These are phyloP conservation scores for Furnarius figulus DNA, from an alignment of 2,113 vertebrate species.

Conservation along the genomic window DNA sequence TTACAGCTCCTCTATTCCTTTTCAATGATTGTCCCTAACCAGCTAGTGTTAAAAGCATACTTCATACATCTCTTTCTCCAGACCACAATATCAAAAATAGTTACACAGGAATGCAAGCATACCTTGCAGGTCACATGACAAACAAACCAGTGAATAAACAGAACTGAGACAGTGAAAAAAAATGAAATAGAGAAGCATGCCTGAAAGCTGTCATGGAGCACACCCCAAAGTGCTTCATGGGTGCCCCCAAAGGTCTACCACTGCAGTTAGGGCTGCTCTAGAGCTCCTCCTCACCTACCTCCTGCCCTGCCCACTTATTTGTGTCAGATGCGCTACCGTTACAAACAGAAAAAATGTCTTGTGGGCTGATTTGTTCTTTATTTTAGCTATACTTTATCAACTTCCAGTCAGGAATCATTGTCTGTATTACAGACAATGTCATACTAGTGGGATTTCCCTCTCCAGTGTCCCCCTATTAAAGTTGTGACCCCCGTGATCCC, in stretches of 20 bases:
- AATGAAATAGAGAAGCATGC: background rate
- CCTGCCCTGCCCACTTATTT: rapidly evolving
- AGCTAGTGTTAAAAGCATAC: background rate
- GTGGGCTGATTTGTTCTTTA: background rate
- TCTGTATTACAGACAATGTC: rapidly evolving
- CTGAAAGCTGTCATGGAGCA: background rate
- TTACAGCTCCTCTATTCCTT: background rate
- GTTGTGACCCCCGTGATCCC: background rate
- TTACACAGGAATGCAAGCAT: background rate
- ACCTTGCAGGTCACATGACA: background rate
- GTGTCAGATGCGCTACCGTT: background rate
- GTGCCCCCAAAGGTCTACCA: background rate
- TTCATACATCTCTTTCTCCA: background rate
- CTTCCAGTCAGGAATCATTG: background rate
- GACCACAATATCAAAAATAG: background rate
- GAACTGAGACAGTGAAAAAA: background rate
- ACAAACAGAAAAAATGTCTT: background rate
- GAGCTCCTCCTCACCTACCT: background rate
- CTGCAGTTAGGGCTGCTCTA: background rate
- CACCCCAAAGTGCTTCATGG: background rate
- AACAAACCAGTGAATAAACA: background rate
- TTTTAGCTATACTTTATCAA: background rate
- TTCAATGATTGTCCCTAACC: background rate
- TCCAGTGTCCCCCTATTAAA: background rate
- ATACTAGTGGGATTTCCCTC: background rate